phyloP scores from a whole-genome alignment of 2,113 vertebrate genomes.

The Cacatua alba region DNA sequence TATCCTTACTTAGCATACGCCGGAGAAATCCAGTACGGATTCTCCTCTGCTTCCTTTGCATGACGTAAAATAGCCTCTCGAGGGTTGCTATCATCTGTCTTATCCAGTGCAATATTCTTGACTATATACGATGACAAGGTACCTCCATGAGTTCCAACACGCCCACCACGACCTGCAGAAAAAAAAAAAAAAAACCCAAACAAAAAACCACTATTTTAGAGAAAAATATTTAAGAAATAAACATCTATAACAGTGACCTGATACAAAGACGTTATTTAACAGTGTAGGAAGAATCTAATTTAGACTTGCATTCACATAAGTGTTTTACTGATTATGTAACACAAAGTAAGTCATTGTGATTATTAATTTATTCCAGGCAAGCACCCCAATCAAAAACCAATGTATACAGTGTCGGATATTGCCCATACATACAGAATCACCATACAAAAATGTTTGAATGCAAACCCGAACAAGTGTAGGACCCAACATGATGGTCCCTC shows the following conservation, averaged over 20 bases:
- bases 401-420: background rate
- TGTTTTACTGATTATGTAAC: background rate
- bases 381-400: background rate
- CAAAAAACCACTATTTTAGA: background rate
- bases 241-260: background rate
- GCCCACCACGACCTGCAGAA: slow-evolving; percentile 88
- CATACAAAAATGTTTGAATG: background rate
- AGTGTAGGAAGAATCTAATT: background rate
- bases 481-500: background rate
- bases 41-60: slow-evolving; percentile 89
- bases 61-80: slow-evolving; percentile 96
- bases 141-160: slow-evolving; percentile 93
- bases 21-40: slow-evolving; percentile 95
- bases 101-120: slow-evolving; percentile 97
- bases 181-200: background rate
- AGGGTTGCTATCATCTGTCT: slow-evolving; percentile 95
- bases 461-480: background rate
- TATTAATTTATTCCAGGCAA: background rate
- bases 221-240: background rate
- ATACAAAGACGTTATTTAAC: background rate
- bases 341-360: background rate
- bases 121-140: slow-evolving; percentile 98
- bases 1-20: slow-evolving; percentile 88
- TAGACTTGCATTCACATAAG: background rate
- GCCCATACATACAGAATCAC: rapidly evolving